Evolutionary conservation across 2,888 invertebrate genomes (phyloP).

Genomic region (Taphrorychus bicolor): DNA sequence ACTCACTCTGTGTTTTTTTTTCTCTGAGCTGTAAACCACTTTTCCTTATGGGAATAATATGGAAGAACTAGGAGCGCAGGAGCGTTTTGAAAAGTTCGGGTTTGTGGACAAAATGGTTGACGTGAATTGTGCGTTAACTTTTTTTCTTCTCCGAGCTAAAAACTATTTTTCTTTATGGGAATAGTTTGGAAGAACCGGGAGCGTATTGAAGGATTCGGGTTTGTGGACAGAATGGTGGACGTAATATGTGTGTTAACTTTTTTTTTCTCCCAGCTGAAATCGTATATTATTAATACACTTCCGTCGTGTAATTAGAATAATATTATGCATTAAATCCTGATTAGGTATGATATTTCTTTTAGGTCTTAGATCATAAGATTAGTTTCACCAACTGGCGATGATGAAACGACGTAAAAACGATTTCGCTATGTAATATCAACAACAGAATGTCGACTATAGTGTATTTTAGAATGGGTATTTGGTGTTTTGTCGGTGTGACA

Average conservation of each 20-base stretch:
- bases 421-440: not conserved
- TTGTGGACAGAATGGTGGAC: not conserved
- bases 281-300: not conserved
- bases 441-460: not conserved
- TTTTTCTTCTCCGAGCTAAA: too few species aligned
- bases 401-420: not conserved
- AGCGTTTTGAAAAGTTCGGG: not conserved
- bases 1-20: not conserved
- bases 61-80: slow-evolving; percentile 1
- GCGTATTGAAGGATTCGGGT: not conserved
- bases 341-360: not conserved
- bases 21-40: too few species aligned
- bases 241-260: not conserved
- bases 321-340: not conserved
- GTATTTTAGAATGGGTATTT: not conserved
- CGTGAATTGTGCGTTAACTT: not conserved
- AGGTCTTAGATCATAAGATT: not conserved
- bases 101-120: not conserved
- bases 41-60: too few species aligned
- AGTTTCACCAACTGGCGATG: not conserved
- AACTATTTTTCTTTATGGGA: too few species aligned
- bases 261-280: too few species aligned
- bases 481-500: not conserved
- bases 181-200: slow-evolving; percentile 8
- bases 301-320: not conserved